These are phyloP conservation scores for Notodonta dromedarius DNA, from an alignment of 2,888 invertebrate genomes.

Conservation along the genomic window DNA sequence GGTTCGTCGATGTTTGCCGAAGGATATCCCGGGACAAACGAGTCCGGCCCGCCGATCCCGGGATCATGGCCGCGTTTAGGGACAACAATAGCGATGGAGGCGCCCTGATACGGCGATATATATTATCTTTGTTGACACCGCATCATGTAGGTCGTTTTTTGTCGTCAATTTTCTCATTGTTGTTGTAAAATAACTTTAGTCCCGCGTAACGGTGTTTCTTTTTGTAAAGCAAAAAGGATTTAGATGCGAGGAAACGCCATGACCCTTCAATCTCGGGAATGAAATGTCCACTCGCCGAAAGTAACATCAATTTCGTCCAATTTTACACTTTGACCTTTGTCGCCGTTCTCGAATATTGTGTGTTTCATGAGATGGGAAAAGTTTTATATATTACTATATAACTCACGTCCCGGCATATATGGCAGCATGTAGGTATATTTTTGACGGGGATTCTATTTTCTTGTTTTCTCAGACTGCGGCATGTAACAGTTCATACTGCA, in stretches of 20 bases:
- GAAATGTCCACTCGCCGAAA: slow-evolving; percentile 19
- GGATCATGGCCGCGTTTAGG: slow-evolving; percentile 74
- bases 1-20: slow-evolving; percentile 78
- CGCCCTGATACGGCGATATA: slow-evolving; percentile 75
- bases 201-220: slow-evolving; percentile 47
- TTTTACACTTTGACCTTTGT: slow-evolving; percentile 25
- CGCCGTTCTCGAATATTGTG: slow-evolving; percentile 12
- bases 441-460: too few species aligned
- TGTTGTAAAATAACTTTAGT: slow-evolving; percentile 63
- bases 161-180: slow-evolving; percentile 73
- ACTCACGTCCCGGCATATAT: background rate
- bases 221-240: slow-evolving; percentile 39
- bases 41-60: slow-evolving; percentile 66
- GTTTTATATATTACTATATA: slow-evolving; percentile 18
- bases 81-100: slow-evolving; percentile 74
- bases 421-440: too few species aligned
- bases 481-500: too few species aligned
- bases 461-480: too few species aligned
- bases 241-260: slow-evolving; percentile 25
- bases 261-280: slow-evolving; percentile 20
- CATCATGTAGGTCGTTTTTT: slow-evolving; percentile 78
- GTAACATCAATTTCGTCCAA: slow-evolving; percentile 14
- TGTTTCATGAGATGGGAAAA: slow-evolving; percentile 12
- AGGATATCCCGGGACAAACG: slow-evolving; percentile 81
- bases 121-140: slow-evolving; percentile 80